Base-by-base conservation (phyloP, 2,888 invertebrate species). In the Laothoe populi region DNA sequence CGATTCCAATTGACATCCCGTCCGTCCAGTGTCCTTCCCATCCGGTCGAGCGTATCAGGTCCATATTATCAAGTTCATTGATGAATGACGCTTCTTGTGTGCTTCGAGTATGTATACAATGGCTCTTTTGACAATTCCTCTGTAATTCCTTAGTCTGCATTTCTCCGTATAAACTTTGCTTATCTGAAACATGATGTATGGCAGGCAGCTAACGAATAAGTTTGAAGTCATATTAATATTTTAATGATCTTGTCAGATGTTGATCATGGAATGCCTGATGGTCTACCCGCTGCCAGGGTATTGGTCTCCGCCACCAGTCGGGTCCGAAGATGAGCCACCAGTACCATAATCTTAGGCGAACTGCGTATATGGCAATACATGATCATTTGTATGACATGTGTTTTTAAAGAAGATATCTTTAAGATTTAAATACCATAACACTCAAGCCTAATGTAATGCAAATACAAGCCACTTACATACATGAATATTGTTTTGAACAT, bases 191-290 rank as follows among this genome's bases (percentile, higher is more conserved):
- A 4, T 5, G 44, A 2, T 44, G 8, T 44, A 19, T 19, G 10
- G 44, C 19, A 44, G 44, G 16, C 31, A 35, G 53, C 19, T 19
- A 11, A 35, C 4, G 16, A 19, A 35, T 40, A 19, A 21, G 5
- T 26, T 42, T 23, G n/a, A 13, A 21, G 16, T 38, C 35, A 19
- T 66, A 70, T 63, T 68, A 72, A 72, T 65, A 65, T 65, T 60
- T 65, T 72, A 63, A 64, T 71, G 71, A 68, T 69, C 66, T 72
- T 67, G 70, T 71, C 72, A 71, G 70, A 71, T 66, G 16, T 57
- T 70, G 67, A 64, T 62, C 63, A 44, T 65, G 66, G 65, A 62
- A 58, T 58, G 66, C 66, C 66, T 69, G 70, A 66, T 49, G 69
- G 70, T 65, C 67, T 60, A 58, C 67, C 62, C 45, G 64, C 65